phyloP scores from a whole-genome alignment of 2,113 vertebrate genomes.

The Ptyas mucosa region DNA sequence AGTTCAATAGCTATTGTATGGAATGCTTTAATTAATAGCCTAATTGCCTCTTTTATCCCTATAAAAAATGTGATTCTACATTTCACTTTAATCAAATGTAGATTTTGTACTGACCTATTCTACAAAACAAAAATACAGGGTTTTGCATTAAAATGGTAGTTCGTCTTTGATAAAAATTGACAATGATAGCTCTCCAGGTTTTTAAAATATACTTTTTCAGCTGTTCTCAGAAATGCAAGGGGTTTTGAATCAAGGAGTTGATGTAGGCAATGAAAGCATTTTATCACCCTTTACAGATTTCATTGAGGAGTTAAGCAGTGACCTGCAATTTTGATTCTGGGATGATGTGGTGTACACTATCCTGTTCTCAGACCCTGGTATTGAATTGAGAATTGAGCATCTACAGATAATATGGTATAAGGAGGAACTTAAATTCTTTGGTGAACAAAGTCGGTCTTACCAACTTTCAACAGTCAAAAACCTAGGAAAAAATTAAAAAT shows the following conservation, averaged over 20 bases:
- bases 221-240: neutral
- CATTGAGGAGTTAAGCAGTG: neutral
- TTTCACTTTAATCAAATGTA: neutral
- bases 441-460: neutral
- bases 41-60: neutral
- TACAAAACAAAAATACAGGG: neutral
- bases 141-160: neutral
- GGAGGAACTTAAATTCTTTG: neutral
- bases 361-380: neutral
- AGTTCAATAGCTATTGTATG: neutral
- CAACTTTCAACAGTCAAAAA: neutral
- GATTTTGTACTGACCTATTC: neutral
- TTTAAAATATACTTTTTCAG: neutral
- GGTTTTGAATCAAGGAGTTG: neutral
- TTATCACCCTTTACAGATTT: neutral
- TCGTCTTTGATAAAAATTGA: neutral
- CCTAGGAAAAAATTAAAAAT: slow-evolving; percentile 14
- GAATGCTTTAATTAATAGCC: neutral
- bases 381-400: neutral
- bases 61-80: neutral
- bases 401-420: neutral
- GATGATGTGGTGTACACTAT: neutral
- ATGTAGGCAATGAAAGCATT: neutral
- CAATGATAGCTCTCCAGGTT: neutral
- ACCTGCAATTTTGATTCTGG: neutral